Base-by-base conservation (phyloP, 92 coral and sea anemone species). In the Epizoanthus scotinus region DNA sequence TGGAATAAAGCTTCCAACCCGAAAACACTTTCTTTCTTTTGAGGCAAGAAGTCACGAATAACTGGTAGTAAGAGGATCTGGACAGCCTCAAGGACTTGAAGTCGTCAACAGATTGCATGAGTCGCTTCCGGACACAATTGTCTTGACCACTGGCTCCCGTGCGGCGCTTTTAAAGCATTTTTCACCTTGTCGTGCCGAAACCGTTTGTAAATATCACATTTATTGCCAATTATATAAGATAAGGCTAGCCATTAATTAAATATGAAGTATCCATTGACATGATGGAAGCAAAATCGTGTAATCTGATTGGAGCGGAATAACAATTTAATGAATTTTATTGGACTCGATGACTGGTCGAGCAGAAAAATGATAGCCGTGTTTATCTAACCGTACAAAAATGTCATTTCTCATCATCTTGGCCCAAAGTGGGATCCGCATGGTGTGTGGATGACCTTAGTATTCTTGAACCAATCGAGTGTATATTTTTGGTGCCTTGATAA, bases 221-320 rank as follows among this genome's bases (percentile, higher is more conserved):
- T 90, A 92, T 92, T 87, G 94, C 89, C 97, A 93, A 93, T 96
- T 96, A 96, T 87, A 82, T 73, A 63, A 96, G 98, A 96, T 94
- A 93, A 93, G 92, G 88, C 90, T 84, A 84, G 77, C 86, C 87
- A 85, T 80, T 90, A 89, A 93, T 93, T 96, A 93, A 92, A 96
- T 91, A 88, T 93, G 93, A 91, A 96, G 91, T 86, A 89, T 91
- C 94, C 88, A 91, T 84, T 84, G 98, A 90, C 90, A 88, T 82
- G 68, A 70, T 31, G 69, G 60, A 74, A 24, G 50, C 70, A 36
- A 55, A 63, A 53, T 29, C 78, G 73, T 82, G 97, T 79, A 63
- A 79, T 84, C 91, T 90, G 92, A 96, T 96, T 96, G 99, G 98
- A 82, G 86, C 86, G 80, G 78, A 38, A 71, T 72, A 85, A 71